Evolutionary conservation across 1,140 invertebrate species (phyloP).

Genomic region (Drosophila parvula): DNA sequence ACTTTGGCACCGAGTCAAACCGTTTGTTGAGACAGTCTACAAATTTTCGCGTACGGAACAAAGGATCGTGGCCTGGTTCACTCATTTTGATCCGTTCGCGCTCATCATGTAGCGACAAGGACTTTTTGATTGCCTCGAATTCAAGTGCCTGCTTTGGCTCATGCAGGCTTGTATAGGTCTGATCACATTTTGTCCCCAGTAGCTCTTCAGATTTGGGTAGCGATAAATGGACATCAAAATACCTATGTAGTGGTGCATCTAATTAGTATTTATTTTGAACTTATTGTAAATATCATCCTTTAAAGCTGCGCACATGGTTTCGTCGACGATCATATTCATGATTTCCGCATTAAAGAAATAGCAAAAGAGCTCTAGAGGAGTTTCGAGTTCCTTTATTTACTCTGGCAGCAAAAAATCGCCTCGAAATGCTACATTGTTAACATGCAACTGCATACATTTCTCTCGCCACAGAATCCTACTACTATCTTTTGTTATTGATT

Average conservation of each 20-base stretch:
- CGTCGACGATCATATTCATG: constrained; percentile 31
- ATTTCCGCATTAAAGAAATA: not conserved
- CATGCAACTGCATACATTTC: constrained; percentile 1
- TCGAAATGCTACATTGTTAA: constrained; percentile 10
- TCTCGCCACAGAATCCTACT: too few species aligned
- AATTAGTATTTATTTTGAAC: constrained; percentile 34
- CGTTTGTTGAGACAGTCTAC: too few species aligned
- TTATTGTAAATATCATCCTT: constrained; percentile 18
- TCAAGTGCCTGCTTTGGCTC: too few species aligned
- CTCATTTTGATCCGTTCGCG: too few species aligned
- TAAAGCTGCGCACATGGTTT: constrained; percentile 28
- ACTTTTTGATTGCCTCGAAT: too few species aligned
- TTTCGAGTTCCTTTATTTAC: constrained; percentile 8
- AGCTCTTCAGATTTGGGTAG: constrained; percentile 33
- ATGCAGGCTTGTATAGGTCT: constrained; percentile 6
- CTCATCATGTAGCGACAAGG: too few species aligned
- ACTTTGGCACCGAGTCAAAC: too few species aligned
- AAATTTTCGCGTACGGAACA: too few species aligned
- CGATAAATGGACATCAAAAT: constrained; percentile 43
- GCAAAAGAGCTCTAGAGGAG: constrained; percentile 23
- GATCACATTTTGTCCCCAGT: constrained; percentile 31
- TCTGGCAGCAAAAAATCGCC: constrained; percentile 12
- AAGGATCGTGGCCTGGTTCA: too few species aligned
- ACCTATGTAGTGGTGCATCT: constrained; percentile 26
- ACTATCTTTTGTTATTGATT: too few species aligned